phyloP scores from a whole-genome alignment of 2,888 invertebrate species.

The Scrobipalpa costella region DNA sequence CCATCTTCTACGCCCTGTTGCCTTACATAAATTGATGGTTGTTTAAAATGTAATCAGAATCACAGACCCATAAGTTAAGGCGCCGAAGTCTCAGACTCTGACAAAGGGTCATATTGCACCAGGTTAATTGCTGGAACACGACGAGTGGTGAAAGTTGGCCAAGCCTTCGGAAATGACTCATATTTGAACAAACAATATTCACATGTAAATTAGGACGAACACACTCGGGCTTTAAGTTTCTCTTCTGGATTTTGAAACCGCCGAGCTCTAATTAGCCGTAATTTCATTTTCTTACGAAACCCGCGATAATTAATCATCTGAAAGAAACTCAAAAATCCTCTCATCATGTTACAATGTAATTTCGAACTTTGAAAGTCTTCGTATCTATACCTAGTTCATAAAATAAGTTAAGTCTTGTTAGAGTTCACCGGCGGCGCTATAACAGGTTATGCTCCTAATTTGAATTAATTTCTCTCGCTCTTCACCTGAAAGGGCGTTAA shows the following conservation, averaged over 20 bases:
- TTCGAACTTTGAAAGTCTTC: not conserved
- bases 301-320: slow-evolving; percentile 22
- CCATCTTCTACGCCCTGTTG: slow-evolving; percentile 43
- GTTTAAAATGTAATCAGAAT: slow-evolving; percentile 12
- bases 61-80: slow-evolving; percentile 4
- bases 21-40: slow-evolving; percentile 19
- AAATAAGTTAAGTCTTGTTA: slow-evolving; percentile 1
- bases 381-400: not conserved
- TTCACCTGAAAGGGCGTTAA: slow-evolving; percentile 16
- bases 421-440: slow-evolving; percentile 14
- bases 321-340: not conserved
- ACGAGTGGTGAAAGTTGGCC: slow-evolving; percentile 70
- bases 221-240: slow-evolving; percentile 49
- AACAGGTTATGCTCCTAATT: slow-evolving; percentile 24
- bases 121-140: slow-evolving; percentile 63
- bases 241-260: slow-evolving; percentile 40
- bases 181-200: slow-evolving; percentile 69
- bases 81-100: slow-evolving; percentile 29
- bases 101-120: slow-evolving; percentile 47
- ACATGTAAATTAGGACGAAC: slow-evolving; percentile 70
- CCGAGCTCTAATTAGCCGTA: slow-evolving; percentile 32
- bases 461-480: slow-evolving; percentile 27
- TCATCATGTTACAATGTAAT: slow-evolving; percentile 15
- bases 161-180: slow-evolving; percentile 68
- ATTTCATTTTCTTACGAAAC: slow-evolving; percentile 14